Base-by-base conservation (phyloP, 2,888 invertebrate genomes). In the Lamellibrachia satsuma region DNA sequence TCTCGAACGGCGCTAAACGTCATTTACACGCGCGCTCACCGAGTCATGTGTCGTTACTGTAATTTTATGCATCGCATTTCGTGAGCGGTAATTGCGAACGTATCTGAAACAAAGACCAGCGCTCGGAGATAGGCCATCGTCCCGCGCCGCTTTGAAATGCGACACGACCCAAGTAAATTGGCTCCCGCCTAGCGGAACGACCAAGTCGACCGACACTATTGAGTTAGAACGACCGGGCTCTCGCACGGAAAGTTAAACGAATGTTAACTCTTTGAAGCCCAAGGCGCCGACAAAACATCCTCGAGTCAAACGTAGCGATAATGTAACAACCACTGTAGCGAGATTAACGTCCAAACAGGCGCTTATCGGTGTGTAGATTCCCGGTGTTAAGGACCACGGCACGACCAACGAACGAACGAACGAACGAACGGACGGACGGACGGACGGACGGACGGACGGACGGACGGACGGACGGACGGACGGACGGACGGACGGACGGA, bases 21-120 rank as follows among this genome's bases (percentile, higher is more conserved):
- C 75, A 75, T 15, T 75, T 22, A 75, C 75, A 75, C 75, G 75
- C 75, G 15, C 22, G 75, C n/a, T 75, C 4, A 75, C 75, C 75
- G 75, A 75, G n/a, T 75, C 75, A 22, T 75, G 75, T 75, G n/a
- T 75, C 75, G 75, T 75, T 75, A 75, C 22, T n/a, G 75, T 75
- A 75, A 75, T 75, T 75, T 75, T 75, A 75, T 75, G 75, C 75
- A 75, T 75, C 75, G 75, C 75, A n/a, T 75, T 75, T 75, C 75
- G 75, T 75, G 75, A 75, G 75, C 75, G 75, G 75, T 75, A 75
- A 75, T 75, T 75, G 75, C 75, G 75, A 75, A 75, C 75, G 75
- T 22, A 75, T 75, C 75, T 75, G 75, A 75, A 75, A 75, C 75
- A 75, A 75, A 75, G 75, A 75, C 75, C 75, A 75, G 22, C 15